A percentile compares a stretch with the other conserved stretches of the same genome.
phyloP scores from a whole-genome alignment of 2,113 vertebrate genomes.

The Muscicapa adusta region DNA sequence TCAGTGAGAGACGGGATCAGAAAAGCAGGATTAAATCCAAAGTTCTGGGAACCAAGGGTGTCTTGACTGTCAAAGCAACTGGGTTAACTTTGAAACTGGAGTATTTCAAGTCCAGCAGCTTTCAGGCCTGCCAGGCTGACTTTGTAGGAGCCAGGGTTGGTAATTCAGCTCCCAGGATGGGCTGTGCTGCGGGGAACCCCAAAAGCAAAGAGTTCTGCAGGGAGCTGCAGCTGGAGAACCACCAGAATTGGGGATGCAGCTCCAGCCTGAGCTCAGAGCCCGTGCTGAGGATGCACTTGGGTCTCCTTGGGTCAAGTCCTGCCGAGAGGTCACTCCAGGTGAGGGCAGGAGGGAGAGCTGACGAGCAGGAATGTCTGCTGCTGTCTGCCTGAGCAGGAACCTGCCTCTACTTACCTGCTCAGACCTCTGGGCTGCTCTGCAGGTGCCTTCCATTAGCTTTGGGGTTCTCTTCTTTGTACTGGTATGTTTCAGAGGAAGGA shows the following conservation, averaged over 20 bases:
- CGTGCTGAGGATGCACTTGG: accelerated
- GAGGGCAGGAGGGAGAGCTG: conserved; percentile 21
- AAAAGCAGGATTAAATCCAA: not conserved
- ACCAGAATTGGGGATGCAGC: not conserved
- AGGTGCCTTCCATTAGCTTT: not conserved
- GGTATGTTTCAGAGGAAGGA: not conserved
- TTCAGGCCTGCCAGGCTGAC: conserved; percentile 18
- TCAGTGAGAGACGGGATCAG: not conserved
- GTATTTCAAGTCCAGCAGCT: not conserved
- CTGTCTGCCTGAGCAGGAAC: not conserved
- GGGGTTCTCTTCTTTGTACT: not conserved
- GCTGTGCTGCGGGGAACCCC: not conserved
- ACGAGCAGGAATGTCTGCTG: conserved; percentile 11
- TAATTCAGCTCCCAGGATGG: not conserved
- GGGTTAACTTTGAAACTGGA: conserved; percentile 9
- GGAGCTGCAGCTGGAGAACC: not conserved
- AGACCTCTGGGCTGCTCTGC: not conserved
- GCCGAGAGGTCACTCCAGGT: conserved; percentile 58
- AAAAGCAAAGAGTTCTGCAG: not conserved
- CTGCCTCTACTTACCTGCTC: not conserved
- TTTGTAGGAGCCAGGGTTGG: not conserved
- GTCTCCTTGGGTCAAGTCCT: not conserved
- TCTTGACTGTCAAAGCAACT: not conserved
- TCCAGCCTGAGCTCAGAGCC: accelerated
- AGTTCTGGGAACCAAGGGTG: not conserved